Conservation (phyloP, 2,888 invertebrate species). For the Sepiola atlantica region DNA sequence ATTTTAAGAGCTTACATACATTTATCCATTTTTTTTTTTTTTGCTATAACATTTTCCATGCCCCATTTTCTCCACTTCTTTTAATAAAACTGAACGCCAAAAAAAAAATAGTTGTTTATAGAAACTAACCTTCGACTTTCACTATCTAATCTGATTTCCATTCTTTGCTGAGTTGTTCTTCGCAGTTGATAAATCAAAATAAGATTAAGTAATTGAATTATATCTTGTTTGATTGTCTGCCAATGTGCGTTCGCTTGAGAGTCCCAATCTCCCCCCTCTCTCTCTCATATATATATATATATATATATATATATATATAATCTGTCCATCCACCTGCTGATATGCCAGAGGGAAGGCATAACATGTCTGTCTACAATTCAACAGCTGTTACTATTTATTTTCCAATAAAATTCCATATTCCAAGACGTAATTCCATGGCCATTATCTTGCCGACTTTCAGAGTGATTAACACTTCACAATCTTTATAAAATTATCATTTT, state of each 20-base stretch:
- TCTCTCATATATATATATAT: background rate
- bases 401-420: background rate
- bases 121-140: background rate
- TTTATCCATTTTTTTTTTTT: too few species aligned
- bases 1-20: too few species aligned
- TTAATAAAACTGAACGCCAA: background rate
- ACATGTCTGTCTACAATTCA: background rate
- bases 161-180: background rate
- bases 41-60: too few species aligned
- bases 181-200: background rate
- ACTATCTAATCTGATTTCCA: background rate
- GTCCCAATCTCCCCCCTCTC: background rate
- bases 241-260: background rate
- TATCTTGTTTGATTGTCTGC: background rate
- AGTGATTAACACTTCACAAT: background rate
- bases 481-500: background rate
- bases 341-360: background rate
- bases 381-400: background rate
- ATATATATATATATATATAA: background rate
- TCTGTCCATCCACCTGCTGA: background rate
- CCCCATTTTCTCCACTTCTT: too few species aligned
- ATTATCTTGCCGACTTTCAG: background rate
- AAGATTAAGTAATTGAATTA: background rate
- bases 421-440: background rate
- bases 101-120: background rate